Evolutionary conservation across 1,140 invertebrate species (phyloP), one percentile per base, ranked within the genome.

Genomic region (Homarus americanus): DNA sequence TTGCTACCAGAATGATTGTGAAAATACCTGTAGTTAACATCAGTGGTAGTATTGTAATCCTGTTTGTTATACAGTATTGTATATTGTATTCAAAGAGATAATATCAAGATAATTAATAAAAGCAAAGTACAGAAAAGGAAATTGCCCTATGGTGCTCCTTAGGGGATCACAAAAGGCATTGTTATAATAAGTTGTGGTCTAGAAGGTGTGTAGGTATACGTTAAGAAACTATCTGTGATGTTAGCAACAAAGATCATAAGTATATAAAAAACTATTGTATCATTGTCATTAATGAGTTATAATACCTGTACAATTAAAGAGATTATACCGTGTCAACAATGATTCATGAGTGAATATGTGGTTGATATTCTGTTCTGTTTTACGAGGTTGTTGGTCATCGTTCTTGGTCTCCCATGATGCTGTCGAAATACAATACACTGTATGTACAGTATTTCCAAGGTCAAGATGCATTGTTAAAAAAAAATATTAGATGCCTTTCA

Each of bases 211-310:
- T 69, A 69, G 63, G 63, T 69, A 69, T 69, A 69, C 28, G 28
- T 69, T 69, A 32, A 69, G n/a, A 69, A 69, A 32, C 63, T 79
- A 28, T 44, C 76, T 79, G 76, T 79, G 76, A 79, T 79, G 40
- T 79, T 79, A 79, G 76, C 40, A 79, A 44, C 76, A 79, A 79
- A 79, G 76, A 79, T 44, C 40, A 24, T 69, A 69, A 69, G 63
- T 69, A 69, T 69, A 69, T 69, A 32, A 69, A 32, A 28, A 32
- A 24, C 0, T 32, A 7, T 5, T 79, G 36, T 79, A 28, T 28
- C 76, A 79, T 28, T 79, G 24, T 44, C 40, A 44, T 40, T 49
- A 49, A 24, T 58, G 15, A 24, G 12, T 58, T 58, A 24, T 15
- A 58, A 58, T 24, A n/a, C n/a, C n/a, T n/a, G n/a, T n/a, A 58